Base-by-base conservation (phyloP, 1,140 invertebrate species). In the Wasmannia auropunctata region DNA sequence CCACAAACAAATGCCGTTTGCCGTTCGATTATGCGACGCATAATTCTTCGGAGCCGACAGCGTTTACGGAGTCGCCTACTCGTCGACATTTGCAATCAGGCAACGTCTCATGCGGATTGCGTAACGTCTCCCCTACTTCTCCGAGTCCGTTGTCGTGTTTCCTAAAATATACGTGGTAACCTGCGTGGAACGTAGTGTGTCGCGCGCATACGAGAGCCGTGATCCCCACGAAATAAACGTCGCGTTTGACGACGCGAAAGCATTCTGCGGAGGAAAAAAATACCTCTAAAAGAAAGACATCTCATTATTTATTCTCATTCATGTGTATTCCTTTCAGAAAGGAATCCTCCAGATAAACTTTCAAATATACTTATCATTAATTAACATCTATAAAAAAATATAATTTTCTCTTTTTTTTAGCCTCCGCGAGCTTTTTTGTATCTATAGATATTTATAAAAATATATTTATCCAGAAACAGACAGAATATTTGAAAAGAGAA, bases 131-230 rank as follows among this genome's bases (percentile, higher is more conserved):
- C n/a, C 37, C 31, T n/a, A 22, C 16, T 37, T 19, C 43, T 80
- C 11, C 16, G 63, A 80, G 49, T 70, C n/a, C 46, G 22, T 49
- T n/a, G 62, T n/a, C n/a, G n/a, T n/a, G n/a, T 80, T 69, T 69
- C 77, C 34, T 54, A 69, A 80, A 80, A 80, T 80, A 80, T 69
- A 79, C 40, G 3, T 65, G 19, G n/a, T 19, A 54, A 80, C 63
- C 65, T 40, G 34, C 34, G 65, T 80, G 49, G 63, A 80, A 80
- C 63, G 77, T 37, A 19, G 7, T 7, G n/a, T 43, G 8, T 43
- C 37, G 25, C 16, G 54, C 54, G 56, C 7, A 19, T 31, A 37
- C n/a, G 60, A 43, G 11, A 49, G 43, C n/a, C 40, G 8, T 70
- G n/a, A 19, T 62, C 16, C 22, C 6, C 11, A 19, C n/a, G 7